Conservation (phyloP, 2,888 invertebrate genomes). For the Ophraella communa region DNA sequence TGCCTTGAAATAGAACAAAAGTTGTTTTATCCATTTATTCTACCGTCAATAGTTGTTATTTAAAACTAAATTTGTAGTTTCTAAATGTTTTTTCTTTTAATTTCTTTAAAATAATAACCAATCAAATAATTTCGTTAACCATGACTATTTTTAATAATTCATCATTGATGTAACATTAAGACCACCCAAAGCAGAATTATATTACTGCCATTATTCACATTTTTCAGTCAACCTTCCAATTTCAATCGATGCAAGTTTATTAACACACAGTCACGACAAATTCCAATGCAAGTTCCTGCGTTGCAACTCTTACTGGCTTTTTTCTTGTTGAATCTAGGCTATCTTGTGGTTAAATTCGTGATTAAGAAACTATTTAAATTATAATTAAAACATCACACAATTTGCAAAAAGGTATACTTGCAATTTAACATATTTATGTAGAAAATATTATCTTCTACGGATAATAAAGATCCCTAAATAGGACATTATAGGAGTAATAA, state of each 20-base stretch:
- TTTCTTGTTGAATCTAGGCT: not conserved
- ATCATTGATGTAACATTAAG: constrained; percentile 25
- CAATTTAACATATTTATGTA: not conserved
- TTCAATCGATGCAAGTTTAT: constrained; percentile 26
- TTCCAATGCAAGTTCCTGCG: constrained; percentile 15
- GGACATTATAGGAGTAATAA: too few relatives aligned
- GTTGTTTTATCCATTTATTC: too few relatives aligned
- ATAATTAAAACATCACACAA: not conserved
- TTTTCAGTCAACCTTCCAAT: constrained; percentile 20
- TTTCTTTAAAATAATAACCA: not conserved
- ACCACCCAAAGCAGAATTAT: constrained; percentile 28
- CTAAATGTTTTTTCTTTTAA: too few relatives aligned
- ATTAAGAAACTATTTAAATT: not conserved
- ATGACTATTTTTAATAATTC: constrained; percentile 12
- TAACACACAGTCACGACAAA: constrained; percentile 31
- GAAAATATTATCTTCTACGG: too few relatives aligned
- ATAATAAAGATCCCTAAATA: too few relatives aligned
- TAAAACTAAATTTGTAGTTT: too few relatives aligned
- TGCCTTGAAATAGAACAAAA: too few relatives aligned
- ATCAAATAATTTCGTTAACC: not conserved
- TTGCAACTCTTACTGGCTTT: constrained; percentile 5
- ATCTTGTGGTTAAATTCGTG: not conserved
- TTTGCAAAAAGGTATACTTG: not conserved
- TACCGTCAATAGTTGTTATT: too few relatives aligned
- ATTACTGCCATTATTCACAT: constrained; percentile 15